Conservation (phyloP, 2,888 invertebrate species). For the Agriopis leucophaearia region DNA sequence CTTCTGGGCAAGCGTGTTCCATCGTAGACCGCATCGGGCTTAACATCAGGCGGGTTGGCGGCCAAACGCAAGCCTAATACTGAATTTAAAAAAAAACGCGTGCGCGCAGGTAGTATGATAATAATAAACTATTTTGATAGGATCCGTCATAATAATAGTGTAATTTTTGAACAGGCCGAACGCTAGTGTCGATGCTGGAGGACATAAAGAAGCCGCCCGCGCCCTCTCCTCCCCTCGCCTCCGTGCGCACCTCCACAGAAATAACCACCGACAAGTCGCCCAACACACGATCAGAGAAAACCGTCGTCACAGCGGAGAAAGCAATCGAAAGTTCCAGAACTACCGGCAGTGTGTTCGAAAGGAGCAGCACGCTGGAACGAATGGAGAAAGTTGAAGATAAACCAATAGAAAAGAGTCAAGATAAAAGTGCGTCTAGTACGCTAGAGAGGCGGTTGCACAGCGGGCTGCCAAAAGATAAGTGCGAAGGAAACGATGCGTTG, state of each 20-base stretch:
- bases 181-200: slow-evolving; percentile 75
- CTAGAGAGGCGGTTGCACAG: slow-evolving; percentile 67
- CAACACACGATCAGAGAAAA: slow-evolving; percentile 53
- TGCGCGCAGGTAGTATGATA: too few relatives aligned
- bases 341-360: slow-evolving; percentile 48
- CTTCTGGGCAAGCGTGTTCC: too few relatives aligned
- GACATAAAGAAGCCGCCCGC: slow-evolving; percentile 75
- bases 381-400: slow-evolving; percentile 61
- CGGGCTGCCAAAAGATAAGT: slow-evolving; percentile 57
- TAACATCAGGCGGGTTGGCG: too few relatives aligned
- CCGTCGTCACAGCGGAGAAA: slow-evolving; percentile 50
- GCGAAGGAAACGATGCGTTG: slow-evolving; percentile 68
- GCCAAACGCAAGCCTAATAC: too few relatives aligned
- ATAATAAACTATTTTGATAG: too few relatives aligned
- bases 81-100: too few relatives aligned
- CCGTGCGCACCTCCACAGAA: slow-evolving; percentile 51
- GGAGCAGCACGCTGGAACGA: slow-evolving; percentile 58
- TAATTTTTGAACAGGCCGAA: too few relatives aligned
- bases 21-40: too few relatives aligned
- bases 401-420: slow-evolving; percentile 52
- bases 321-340: slow-evolving; percentile 51
- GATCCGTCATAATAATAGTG: too few relatives aligned
- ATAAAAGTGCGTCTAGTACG: slow-evolving; percentile 57
- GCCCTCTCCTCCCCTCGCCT: slow-evolving; percentile 61
- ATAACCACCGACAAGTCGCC: slow-evolving; percentile 54